Conservation (phyloP, 2,888 invertebrate species). For the Rhyacophila evoluta region DNA sequence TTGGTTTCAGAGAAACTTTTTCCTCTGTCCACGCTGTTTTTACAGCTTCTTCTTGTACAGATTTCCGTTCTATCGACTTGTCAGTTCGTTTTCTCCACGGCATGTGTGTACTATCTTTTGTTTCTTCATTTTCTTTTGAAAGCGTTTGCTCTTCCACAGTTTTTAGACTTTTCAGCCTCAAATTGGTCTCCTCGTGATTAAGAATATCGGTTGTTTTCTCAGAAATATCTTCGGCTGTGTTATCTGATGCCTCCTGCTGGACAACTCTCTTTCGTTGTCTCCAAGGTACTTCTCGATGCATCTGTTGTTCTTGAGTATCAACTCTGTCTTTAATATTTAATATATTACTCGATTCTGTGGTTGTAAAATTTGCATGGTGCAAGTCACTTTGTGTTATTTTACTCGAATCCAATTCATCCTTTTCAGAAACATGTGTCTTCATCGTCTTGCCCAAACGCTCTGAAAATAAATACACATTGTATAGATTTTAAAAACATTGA, state of each 20-base stretch:
- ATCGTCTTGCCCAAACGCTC: conserved; percentile 44
- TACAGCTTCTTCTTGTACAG: conserved; percentile 62
- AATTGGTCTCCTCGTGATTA: conserved; percentile 56
- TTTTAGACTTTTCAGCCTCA: conserved; percentile 40
- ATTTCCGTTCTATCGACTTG: conserved; percentile 59
- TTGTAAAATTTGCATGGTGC: conserved; percentile 28
- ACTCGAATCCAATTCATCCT: conserved; percentile 29
- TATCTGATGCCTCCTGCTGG: background rate
- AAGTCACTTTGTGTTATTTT: background rate
- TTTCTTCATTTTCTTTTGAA: conserved; percentile 52
- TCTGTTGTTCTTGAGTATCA: conserved; percentile 31
- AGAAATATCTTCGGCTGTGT: conserved; percentile 59
- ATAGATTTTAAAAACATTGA: no score
- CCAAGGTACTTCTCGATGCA: conserved; percentile 44
- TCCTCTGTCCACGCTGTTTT: conserved; percentile 75
- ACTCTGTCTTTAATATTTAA: conserved; percentile 40
- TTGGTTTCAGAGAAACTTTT: conserved; percentile 71
- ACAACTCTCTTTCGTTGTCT: conserved; percentile 33
- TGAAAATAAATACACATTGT: conserved; percentile 46
- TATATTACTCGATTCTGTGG: conserved; percentile 47
- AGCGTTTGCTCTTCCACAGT: conserved; percentile 50
- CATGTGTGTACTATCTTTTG: conserved; percentile 57
- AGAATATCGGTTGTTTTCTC: conserved; percentile 56
- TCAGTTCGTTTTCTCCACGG: conserved; percentile 61
- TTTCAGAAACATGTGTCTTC: conserved; percentile 41